Percentiles rank a stretch among this genome's conserved stretches.
These are phyloP conservation scores for Aethina tumida DNA, from an alignment of 1,140 invertebrate genomes.

Conservation along the genomic window DNA sequence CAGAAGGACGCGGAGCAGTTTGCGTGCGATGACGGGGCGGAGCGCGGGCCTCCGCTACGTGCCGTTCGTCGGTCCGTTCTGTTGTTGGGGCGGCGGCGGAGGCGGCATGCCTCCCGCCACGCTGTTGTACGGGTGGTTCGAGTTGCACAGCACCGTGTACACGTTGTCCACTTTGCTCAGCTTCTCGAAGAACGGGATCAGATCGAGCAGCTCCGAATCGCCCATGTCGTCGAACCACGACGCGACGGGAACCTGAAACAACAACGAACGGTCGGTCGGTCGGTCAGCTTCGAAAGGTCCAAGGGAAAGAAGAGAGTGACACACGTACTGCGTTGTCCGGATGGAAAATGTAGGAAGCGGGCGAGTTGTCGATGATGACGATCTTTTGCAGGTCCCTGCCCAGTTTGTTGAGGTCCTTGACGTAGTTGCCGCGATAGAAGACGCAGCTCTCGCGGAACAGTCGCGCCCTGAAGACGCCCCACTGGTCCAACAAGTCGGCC, in stretches of 20 bases:
- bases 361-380: conserved; percentile 99
- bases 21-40: no score
- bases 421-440: conserved; percentile 99
- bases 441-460: conserved; percentile 99
- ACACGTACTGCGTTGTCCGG: conserved; percentile 96
- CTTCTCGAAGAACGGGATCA: conserved; percentile 94
- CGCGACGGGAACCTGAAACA: conserved; percentile 85
- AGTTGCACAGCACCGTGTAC: conserved; percentile 83
- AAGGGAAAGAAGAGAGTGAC: conserved; percentile 5
- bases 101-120: no score
- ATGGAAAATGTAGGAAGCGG: conserved; percentile 99
- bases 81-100: conserved; percentile 15
- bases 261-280: conserved; percentile 9
- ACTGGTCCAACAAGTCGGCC: conserved; percentile 93
- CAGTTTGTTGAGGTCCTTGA: conserved; percentile 97
- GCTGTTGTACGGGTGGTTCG: conserved; percentile 69
- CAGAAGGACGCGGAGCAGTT: no score
- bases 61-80: conserved; percentile 23
- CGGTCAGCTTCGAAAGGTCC: background rate
- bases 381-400: conserved; percentile 94
- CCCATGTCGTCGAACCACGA: conserved; percentile 98
- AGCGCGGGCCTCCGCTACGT: no score
- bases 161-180: conserved; percentile 90
- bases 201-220: conserved; percentile 86
- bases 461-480: conserved; percentile 92